Base-by-base conservation (phyloP, 2,113 vertebrate genomes). In the Oryzias javanicus region DNA sequence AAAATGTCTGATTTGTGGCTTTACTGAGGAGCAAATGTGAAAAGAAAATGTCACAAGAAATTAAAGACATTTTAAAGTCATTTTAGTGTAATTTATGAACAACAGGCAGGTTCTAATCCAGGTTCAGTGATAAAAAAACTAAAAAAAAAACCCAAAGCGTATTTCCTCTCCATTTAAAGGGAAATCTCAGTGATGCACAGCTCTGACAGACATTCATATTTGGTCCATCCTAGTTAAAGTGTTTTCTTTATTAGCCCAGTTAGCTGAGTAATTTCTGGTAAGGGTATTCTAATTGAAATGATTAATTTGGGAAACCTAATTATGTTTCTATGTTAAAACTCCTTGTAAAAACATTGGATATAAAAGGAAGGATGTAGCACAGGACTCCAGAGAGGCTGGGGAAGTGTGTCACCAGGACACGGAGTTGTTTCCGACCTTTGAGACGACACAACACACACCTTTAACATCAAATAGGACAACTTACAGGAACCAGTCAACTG, bases 401-500 rank as follows among this genome's bases (percentile, higher is more conserved):
- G 68, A 90, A 91, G 82, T 90, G 78, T 92, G 90, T 91, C 88
- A 91, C 65, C 84, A 64, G 87, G 81, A 74, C 44, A 42, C 24
- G 50, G 50, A 73, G 61, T 58, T 64, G 51, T 22, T 52, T 59
- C 41, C 78, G 64, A 81, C 69, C 68, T 79, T 76, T 52, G 79
- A 83, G 76, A 44, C 14, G 35, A 72, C 27, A 60, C 35, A 55
- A 8, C 22, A 17, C 49, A 10, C 16, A 13, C 19, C 14, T 14
- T 29, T 19, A 44, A 51, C 3, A 10, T 50, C 22, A 14, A 42
- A 18, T 13, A 16, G 10, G 46, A 14, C 70, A n/a, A 98, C 97
- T 96, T 86, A 99, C 97, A 99, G 89, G 84, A 99, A 99, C 97
- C 97, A 99, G 78, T 99, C 97, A 60, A 99, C 96, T 0, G 97